Evolutionary conservation across 2,113 vertebrate genomes (phyloP).

Genomic region (Callionymus lyra): DNA sequence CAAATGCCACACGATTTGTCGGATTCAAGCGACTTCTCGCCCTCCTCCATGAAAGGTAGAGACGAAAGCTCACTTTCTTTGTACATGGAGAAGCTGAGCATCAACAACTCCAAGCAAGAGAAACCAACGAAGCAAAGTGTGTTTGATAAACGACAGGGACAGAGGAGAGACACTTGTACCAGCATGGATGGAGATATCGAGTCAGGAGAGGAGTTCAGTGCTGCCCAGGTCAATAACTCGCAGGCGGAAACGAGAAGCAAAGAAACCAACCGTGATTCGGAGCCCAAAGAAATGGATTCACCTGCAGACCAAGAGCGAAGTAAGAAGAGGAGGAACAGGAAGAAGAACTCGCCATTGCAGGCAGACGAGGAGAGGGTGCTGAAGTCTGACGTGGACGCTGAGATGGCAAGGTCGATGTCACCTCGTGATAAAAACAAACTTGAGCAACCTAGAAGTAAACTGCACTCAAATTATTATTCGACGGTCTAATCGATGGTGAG

Average conservation of each 20-base stretch:
- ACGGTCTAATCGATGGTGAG: too few relatives aligned
- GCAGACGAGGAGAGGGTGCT: constrained; percentile 7
- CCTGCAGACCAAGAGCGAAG: constrained; percentile 32
- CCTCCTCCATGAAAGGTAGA: constrained; percentile 39
- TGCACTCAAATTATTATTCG: neutral
- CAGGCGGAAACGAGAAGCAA: constrained; percentile 43
- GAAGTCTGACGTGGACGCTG: constrained; percentile 8
- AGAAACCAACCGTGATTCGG: constrained; percentile 8
- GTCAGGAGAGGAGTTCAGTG: constrained; percentile 53
- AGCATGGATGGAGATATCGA: constrained; percentile 63
- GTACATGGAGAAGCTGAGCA: constrained; percentile 52
- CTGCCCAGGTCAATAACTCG: constrained; percentile 26
- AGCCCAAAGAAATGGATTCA: neutral
- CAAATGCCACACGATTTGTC: constrained; percentile 29
- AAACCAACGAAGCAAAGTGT: constrained; percentile 25
- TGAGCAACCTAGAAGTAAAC: constrained; percentile 8
- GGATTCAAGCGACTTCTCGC: constrained; percentile 53
- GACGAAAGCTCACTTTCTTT: constrained; percentile 52
- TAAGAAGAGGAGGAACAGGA: constrained; percentile 45
- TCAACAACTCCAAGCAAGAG: constrained; percentile 25
- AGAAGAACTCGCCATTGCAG: constrained; percentile 33
- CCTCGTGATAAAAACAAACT: constrained; percentile 19
- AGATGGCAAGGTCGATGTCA: constrained; percentile 13
- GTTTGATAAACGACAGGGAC: constrained; percentile 29
- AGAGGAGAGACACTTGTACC: constrained; percentile 45